phyloP scores from a whole-genome alignment of 2,888 invertebrate species.

The Rhogogaster chlorosoma region DNA sequence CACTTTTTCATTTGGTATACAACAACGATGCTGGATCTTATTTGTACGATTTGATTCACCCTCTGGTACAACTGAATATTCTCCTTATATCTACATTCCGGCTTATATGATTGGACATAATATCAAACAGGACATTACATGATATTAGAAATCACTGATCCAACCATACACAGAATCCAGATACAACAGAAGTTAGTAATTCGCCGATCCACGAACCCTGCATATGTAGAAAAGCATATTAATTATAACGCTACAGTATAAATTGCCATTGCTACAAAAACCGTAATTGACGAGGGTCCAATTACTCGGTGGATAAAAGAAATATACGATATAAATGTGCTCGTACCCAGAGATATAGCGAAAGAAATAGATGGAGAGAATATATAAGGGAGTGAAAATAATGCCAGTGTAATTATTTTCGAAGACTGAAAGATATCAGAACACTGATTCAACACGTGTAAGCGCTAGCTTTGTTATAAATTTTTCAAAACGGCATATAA shows the following conservation, averaged over 20 bases:
- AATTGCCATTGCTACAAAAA: conserved; percentile 24
- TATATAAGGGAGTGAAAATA: neutral
- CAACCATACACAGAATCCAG: neutral
- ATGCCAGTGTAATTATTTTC: neutral
- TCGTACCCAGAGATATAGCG: neutral
- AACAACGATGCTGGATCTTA: neutral
- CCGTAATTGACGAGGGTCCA: conserved; percentile 24
- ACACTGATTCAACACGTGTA: neutral
- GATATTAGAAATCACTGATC: neutral
- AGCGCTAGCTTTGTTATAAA: neutral
- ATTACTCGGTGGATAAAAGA: conserved; percentile 8
- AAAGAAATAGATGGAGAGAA: neutral
- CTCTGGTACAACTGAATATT: neutral
- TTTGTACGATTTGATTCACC: neutral
- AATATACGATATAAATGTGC: conserved; percentile 15
- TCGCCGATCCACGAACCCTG: neutral
- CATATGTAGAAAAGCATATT: neutral
- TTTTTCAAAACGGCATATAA: neutral
- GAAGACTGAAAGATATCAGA: neutral
- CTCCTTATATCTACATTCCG: neutral
- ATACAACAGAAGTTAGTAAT: neutral
- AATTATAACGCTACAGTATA: conserved; percentile 13
- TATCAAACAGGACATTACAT: neutral
- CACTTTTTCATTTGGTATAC: neutral
- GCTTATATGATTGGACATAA: neutral